A percentile compares a stretch with the other conserved stretches of the same genome.
Evolutionary conservation across 2,113 vertebrate genomes (phyloP).

Genomic region (Pedionomus torquatus): DNA sequence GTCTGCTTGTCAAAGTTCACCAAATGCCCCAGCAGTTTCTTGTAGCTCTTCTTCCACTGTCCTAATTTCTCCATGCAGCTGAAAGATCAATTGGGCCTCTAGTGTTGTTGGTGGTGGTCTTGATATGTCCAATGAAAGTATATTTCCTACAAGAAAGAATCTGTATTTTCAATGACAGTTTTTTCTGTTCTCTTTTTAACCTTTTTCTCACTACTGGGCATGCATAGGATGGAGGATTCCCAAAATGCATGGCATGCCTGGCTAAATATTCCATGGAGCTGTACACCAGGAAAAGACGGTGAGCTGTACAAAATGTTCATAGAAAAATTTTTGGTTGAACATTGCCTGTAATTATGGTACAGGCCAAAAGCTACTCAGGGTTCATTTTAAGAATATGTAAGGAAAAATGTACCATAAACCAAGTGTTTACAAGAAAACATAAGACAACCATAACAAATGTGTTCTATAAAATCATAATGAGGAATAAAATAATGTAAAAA

Average conservation of each 20-base stretch:
- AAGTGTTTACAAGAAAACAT: not conserved
- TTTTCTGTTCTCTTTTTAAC: not conserved
- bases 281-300: not conserved
- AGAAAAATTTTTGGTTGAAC: not conserved
- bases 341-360: not conserved
- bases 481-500: not conserved
- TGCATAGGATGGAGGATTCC: not conserved
- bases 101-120: accelerated
- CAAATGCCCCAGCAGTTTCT: not conserved
- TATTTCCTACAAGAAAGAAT: not conserved
- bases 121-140: not conserved
- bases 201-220: not conserved
- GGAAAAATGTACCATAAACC: not conserved
- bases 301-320: accelerated
- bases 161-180: not conserved
- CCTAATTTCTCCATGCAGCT: not conserved
- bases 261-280: not conserved
- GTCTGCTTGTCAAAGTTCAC: not conserved
- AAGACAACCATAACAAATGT: not conserved
- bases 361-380: not conserved
- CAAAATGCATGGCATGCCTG: not conserved
- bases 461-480: not conserved
- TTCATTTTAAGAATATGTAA: not conserved
- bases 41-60: not conserved
- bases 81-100: not conserved